Evolutionary conservation across 2,113 vertebrate genomes (phyloP), one percentile per base, ranked within the genome.

Genomic region (Hypocryptadius cinnamomeus): DNA sequence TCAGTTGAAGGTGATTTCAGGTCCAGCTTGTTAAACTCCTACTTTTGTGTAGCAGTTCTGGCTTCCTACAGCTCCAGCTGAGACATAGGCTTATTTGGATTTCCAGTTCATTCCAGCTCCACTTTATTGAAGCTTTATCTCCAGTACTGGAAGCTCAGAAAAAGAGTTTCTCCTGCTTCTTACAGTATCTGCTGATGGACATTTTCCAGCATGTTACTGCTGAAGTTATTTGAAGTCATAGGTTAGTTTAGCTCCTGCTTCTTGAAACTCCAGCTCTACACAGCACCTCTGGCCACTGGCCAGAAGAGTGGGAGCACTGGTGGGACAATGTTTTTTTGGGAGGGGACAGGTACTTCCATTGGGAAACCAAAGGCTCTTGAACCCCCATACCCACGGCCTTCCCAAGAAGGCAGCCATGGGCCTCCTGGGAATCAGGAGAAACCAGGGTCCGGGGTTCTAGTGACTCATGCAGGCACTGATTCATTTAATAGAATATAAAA

Each of bases 111-210:
- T 66, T 73, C 27, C 15, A 66, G 16, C 16, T 45, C 24, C 24
- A 17, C 16, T 30, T 66, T 18, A 8, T 45, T 66, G 61, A 74
- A 66, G n/a, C 24, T 53, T 16, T 8, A 21, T 28, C 13, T 45
- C 37, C 20, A 66, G 33, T 44, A 51, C 13, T 10, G 23, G 37
- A 45, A 0, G 0, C 23, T 65, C 3, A 5, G 18, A 28, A 33
- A 27, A 57, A 22, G 10, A 73, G 33, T 24, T 45, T 7, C 37
- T 59, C 37, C 51, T 51, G 15, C 23, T 80, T 51, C 33, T 50
- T 30, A 30, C 37, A 65, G 33, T 8, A 44, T 19, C 37, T 57
- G 59, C 33, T 37, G 22, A 13, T 50, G 27, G 37, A 23, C 10
- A 37, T 44, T 48, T 31, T 48, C 74, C 31, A 64, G 21, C 48